These are phyloP conservation scores for Hycleus phaleratus DNA, from an alignment of 1,140 invertebrate species.

Conservation along the genomic window DNA sequence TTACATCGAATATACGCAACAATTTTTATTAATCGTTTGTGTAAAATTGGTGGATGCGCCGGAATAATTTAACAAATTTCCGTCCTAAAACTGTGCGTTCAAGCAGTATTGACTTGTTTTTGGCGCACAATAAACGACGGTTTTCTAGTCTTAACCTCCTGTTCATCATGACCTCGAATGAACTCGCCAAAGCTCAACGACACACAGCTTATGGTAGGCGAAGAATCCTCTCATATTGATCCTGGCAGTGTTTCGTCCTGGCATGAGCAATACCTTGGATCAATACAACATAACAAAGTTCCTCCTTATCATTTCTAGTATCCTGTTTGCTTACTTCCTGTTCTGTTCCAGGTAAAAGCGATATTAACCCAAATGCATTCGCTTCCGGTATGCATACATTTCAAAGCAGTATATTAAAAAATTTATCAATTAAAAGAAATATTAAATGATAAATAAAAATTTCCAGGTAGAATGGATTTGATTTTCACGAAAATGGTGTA, in stretches of 20 bases:
- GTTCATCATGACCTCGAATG: too few species aligned
- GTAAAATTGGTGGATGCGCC: too few species aligned
- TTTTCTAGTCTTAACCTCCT: too few species aligned
- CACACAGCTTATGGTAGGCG: too few species aligned
- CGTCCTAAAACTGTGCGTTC: too few species aligned
- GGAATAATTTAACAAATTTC: too few species aligned
- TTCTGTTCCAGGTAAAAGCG: conserved; percentile 7
- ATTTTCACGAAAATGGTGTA: conserved; percentile 4
- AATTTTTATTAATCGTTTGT: too few species aligned
- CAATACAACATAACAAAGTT: not conserved
- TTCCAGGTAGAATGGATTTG: not conserved
- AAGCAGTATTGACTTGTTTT: too few species aligned
- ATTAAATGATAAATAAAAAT: not conserved
- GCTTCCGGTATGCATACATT: not conserved
- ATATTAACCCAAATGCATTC: conserved; percentile 1
- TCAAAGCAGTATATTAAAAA: not conserved
- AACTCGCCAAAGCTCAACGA: too few species aligned
- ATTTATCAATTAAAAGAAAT: not conserved
- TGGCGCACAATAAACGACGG: too few species aligned
- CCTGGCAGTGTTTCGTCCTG: not conserved
- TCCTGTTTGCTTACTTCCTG: conserved; percentile 9
- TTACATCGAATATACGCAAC: too few species aligned
- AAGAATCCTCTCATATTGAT: too few species aligned
- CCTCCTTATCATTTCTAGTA: conserved; percentile 2
- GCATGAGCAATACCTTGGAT: conserved; percentile 4